These are phyloP conservation scores for Trematomus bernacchii DNA, from an alignment of 2,797 vertebrate species.

Conservation along the genomic window DNA sequence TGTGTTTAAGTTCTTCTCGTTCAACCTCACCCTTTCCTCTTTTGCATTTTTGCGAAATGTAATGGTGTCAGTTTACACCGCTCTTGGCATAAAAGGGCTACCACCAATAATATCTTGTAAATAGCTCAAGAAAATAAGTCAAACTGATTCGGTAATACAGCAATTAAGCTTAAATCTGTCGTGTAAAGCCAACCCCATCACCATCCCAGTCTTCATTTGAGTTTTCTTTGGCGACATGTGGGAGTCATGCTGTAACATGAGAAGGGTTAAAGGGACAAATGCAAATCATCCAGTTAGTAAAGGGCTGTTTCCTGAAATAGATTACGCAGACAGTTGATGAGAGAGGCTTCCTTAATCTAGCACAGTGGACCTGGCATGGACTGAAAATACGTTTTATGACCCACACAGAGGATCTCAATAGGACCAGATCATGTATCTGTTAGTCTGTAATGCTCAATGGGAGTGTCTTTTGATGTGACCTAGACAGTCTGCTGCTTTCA, in stretches of 20 bases:
- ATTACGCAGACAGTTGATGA: not conserved
- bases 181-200: not conserved
- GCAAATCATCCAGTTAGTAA: not conserved
- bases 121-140: not conserved
- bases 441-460: constrained; percentile 48
- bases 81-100: not conserved
- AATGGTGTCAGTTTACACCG: not conserved
- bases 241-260: not conserved
- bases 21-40: too few species aligned
- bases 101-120: not conserved
- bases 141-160: not conserved
- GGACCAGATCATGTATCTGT: constrained; percentile 20
- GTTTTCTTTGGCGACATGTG: not conserved
- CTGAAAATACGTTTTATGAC: constrained; percentile 29
- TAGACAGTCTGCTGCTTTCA: constrained; percentile 23
- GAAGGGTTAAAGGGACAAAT: constrained; percentile 2
- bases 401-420: constrained; percentile 13
- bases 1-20: not conserved
- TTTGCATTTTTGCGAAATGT: not conserved
- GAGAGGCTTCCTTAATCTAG: constrained; percentile 15
- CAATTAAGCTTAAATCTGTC: not conserved
- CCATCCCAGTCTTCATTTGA: not conserved
- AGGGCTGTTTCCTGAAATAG: constrained; percentile 20
- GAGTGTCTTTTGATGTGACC: constrained; percentile 36
- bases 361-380: constrained; percentile 7